phyloP scores from a whole-genome alignment of 1,140 invertebrate species.

The Drosophila takahashii region DNA sequence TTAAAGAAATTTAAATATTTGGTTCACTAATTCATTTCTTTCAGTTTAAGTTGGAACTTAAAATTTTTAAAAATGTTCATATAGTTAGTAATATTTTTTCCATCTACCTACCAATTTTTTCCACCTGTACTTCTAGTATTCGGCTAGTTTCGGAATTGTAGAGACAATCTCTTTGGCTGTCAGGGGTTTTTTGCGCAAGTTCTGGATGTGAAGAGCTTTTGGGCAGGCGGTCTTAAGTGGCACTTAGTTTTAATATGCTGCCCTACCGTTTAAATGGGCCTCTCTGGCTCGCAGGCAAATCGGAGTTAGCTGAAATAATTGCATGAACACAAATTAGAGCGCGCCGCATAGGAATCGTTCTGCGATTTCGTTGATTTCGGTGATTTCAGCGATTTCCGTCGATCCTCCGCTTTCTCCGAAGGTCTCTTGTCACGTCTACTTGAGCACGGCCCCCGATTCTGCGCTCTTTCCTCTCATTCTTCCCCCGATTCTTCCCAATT shows the following conservation, averaged over 20 bases:
- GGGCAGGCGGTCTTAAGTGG: constrained; percentile 53
- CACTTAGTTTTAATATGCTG: constrained; percentile 76
- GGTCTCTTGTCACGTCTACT: constrained; percentile 47
- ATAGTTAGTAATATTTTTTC: background rate
- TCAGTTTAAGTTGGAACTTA: too few relatives aligned
- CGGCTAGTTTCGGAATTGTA: constrained; percentile 11
- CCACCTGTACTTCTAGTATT: constrained; percentile 4
- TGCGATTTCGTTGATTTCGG: constrained; percentile 33
- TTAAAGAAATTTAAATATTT: too few relatives aligned
- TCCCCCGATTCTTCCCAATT: too few relatives aligned
- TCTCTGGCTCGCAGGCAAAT: constrained; percentile 36
- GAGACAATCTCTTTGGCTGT: constrained; percentile 54
- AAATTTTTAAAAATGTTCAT: too few relatives aligned
- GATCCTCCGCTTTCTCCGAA: constrained; percentile 59
- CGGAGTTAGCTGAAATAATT: constrained; percentile 73
- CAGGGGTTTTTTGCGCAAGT: constrained; percentile 71
- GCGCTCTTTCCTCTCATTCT: background rate
- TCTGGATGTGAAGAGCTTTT: constrained; percentile 52
- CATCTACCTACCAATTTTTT: background rate
- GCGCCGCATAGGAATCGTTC: constrained; percentile 63
- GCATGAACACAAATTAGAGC: constrained; percentile 75
- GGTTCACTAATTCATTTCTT: too few relatives aligned
- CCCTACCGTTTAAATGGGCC: constrained; percentile 70
- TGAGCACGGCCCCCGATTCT: constrained; percentile 43
- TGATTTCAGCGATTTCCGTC: constrained; percentile 27